These are phyloP conservation scores for Temnopleurus reevesii DNA, from an alignment of 53 echinoderm and acorn worm species.

Conservation along the genomic window DNA sequence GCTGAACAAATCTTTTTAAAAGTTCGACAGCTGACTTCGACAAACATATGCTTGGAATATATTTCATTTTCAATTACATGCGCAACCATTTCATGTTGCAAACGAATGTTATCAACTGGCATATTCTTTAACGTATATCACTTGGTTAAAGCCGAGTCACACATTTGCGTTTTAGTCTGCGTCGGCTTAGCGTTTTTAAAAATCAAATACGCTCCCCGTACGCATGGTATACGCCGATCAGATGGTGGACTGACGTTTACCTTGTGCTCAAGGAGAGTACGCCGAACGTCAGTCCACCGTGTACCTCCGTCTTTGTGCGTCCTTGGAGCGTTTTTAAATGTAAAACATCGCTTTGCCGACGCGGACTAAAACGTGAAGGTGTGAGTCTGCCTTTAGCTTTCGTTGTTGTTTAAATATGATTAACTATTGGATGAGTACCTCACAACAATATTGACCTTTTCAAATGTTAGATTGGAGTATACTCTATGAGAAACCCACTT, in stretches of 20 bases:
- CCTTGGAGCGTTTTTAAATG: too few species aligned
- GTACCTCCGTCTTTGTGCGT: too few species aligned
- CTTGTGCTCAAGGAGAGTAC: too few species aligned
- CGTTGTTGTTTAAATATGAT: too few species aligned
- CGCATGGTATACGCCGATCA: background rate
- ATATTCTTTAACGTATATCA: too few species aligned
- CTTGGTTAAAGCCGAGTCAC: too few species aligned
- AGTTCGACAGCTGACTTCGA: background rate
- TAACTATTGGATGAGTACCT: background rate
- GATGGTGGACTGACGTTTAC: background rate
- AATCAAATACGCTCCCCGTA: background rate
- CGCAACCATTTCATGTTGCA: background rate
- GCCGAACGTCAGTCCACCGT: too few species aligned
- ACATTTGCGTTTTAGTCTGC: too few species aligned
- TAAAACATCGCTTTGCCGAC: too few species aligned
- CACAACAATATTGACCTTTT: slow-evolving; percentile 21
- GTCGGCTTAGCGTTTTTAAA: too few species aligned
- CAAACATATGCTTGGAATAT: slow-evolving; percentile 14
- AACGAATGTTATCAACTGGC: background rate
- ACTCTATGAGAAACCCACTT: background rate
- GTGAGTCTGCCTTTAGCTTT: too few species aligned
- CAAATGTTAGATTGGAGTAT: background rate
- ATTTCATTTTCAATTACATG: background rate
- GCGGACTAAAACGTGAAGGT: too few species aligned
- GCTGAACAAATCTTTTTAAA: background rate